phyloP scores from a whole-genome alignment of 2,888 invertebrate species.

The Epirrhoe tristata region DNA sequence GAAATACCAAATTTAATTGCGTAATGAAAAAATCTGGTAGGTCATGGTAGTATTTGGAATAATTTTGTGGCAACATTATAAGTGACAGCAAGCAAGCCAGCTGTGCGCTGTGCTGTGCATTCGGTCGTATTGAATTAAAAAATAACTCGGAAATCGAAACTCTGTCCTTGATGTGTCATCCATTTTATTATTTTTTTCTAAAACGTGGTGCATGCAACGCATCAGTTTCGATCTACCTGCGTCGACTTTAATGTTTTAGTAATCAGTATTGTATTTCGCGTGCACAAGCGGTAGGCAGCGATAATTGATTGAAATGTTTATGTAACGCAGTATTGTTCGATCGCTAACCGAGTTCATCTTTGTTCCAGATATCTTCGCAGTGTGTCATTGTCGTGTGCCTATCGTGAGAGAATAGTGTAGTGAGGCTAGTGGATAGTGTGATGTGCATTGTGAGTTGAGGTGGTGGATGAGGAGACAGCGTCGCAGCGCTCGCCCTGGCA shows the following conservation, averaged over 20 bases:
- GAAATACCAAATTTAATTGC: no score
- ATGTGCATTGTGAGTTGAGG: conserved; percentile 52
- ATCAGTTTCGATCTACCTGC: conserved; percentile 39
- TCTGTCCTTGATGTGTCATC: conserved; percentile 83
- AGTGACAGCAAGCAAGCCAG: conserved; percentile 78
- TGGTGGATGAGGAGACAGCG: conserved; percentile 75
- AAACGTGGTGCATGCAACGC: conserved; percentile 64
- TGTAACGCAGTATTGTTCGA: conserved; percentile 80
- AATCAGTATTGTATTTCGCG: conserved; percentile 33
- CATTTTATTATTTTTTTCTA: conserved; percentile 69
- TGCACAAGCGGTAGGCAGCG: conserved; percentile 62
- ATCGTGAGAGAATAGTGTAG: conserved; percentile 42
- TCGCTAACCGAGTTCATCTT: conserved; percentile 73
- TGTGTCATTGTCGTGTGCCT: conserved; percentile 54
- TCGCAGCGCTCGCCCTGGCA: conserved; percentile 79
- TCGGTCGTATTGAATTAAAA: conserved; percentile 64
- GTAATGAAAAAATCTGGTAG: no score
- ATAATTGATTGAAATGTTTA: conserved; percentile 78
- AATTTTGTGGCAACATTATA: conserved; percentile 67
- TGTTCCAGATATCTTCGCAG: conserved; percentile 76
- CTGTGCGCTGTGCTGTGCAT: conserved; percentile 60
- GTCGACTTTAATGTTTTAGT: conserved; percentile 23
- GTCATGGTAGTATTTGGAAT: conserved; percentile 50
- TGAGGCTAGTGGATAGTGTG: conserved; percentile 54
- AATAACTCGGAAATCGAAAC: conserved; percentile 73